Evolutionary conservation across 2,888 invertebrate genomes (phyloP), one percentile per base, ranked within the genome.

Genomic region (Trichogramma dendrolimi): DNA sequence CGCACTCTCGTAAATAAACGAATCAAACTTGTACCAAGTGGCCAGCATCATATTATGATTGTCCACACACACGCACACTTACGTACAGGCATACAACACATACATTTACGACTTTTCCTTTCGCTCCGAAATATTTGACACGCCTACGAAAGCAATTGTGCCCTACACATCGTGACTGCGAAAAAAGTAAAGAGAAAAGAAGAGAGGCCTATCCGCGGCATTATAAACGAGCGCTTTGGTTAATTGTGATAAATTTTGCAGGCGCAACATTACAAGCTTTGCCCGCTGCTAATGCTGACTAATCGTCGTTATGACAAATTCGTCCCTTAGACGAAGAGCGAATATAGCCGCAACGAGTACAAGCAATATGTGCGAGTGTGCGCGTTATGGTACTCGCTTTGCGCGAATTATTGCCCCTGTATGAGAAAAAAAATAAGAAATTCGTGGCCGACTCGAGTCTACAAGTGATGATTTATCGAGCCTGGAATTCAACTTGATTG

Each of bases 161-260:
- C 27, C 27, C 27, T 27, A 27, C 53, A 27, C 5, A 10, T 43
- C 55, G 38, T 39, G 60, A n/a, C 53, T 7, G 53, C 27, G 51
- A 43, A 55, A 63, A 58, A 54, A 60, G 46, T 10, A 54, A 39
- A 38, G 27, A 27, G 27, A 27, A 27, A 27, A 27, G 27, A 27
- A 27, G 27, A 27, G 27, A 27, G 27, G 27, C 27, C 27, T 27
- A 27, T 27, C 27, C n/a, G 40, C 6, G 14, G 8, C 43, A 5
- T 43, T 14, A 8, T 44, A 49, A 8, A 42, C 49, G 39, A 5
- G 49, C 55, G 47, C n/a, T 11, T 11, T 44, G 50, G 27, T 59
- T 64, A 62, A 64, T 64, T 61, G 51, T 64, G 61, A 64, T 54
- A 57, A 62, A 64, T 64, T 57, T 52, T 51, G 27, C 27, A 27